Percentiles rank a stretch among this genome's conserved stretches.
Conservation (phyloP, 2,888 invertebrate species). For the Muscina levida region DNA sequence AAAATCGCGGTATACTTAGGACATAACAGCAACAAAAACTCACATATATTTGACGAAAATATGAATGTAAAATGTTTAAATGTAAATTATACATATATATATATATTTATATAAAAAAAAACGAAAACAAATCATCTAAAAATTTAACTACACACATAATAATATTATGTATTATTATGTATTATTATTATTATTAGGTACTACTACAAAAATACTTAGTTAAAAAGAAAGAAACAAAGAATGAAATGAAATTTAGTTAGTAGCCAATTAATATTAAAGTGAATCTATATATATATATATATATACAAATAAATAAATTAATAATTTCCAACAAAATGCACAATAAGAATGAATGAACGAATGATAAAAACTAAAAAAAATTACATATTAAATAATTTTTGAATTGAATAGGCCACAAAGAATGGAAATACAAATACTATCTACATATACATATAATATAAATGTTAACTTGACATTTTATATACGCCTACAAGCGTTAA, state of each 20-base stretch:
- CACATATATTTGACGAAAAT: constrained; percentile 32
- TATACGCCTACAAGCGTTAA: constrained; percentile 50
- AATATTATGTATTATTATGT: constrained; percentile 25
- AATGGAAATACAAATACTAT: constrained; percentile 13
- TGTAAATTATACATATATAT: constrained; percentile 66
- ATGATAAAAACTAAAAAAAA: not conserved
- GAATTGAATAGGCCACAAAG: not conserved
- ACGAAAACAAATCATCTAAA: constrained; percentile 37
- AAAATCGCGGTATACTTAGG: too few species aligned
- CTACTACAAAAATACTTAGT: too few species aligned
- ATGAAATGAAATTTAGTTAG: constrained; percentile 74
- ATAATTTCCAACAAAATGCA: constrained; percentile 33
- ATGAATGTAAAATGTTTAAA: constrained; percentile 68
- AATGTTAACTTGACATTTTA: constrained; percentile 10
- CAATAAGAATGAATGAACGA: constrained; percentile 42
- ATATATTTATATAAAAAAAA: constrained; percentile 20
- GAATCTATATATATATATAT: constrained; percentile 39
- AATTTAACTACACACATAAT: constrained; percentile 43
- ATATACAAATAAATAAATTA: constrained; percentile 27
- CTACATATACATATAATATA: not conserved
- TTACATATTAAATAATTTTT: not conserved
- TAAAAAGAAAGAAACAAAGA: constrained; percentile 55
- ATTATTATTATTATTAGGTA: constrained; percentile 55
- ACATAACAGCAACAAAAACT: constrained; percentile 5
- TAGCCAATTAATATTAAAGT: constrained; percentile 73